Conservation (phyloP, 1,140 invertebrate species). For the Anthonomus grandis region DNA sequence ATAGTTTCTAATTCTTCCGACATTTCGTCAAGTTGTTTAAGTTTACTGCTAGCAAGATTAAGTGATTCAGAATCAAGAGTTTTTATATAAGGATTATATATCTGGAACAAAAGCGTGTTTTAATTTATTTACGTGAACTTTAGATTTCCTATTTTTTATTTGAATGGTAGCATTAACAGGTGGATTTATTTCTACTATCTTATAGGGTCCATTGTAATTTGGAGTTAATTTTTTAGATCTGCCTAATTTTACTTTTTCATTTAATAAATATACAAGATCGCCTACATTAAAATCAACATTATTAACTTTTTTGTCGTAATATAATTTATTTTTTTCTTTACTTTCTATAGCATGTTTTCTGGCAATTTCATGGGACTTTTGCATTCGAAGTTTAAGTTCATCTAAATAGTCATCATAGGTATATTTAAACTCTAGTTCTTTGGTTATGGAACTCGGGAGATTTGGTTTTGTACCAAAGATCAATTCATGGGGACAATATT, state of each 20-base stretch:
- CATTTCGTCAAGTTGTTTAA: too few species aligned
- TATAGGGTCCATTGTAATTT: conserved; percentile 16
- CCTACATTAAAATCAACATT: conserved; percentile 5
- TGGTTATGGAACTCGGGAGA: conserved; percentile 20
- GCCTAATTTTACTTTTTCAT: neutral
- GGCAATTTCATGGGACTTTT: conserved; percentile 13
- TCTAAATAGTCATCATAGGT: conserved; percentile 18
- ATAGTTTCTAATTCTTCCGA: too few species aligned
- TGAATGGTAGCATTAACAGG: conserved; percentile 5
- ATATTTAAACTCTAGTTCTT: conserved; percentile 14
- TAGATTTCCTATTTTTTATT: neutral
- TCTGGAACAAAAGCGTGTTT: neutral
- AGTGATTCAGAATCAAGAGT: too few species aligned
- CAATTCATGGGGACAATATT: conserved; percentile 39
- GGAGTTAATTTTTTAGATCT: conserved; percentile 8
- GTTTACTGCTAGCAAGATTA: too few species aligned
- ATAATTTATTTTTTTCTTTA: conserved; percentile 2
- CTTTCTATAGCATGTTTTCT: neutral
- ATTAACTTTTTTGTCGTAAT: conserved; percentile 15
- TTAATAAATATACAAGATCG: neutral
- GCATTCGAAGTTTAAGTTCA: neutral
- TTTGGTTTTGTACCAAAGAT: conserved; percentile 38
- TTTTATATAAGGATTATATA: too few species aligned
- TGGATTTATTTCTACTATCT: conserved; percentile 12
- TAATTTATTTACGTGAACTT: neutral